phyloP scores from a whole-genome alignment of 2,888 invertebrate genomes.

The Chaitophorus viminalis region DNA sequence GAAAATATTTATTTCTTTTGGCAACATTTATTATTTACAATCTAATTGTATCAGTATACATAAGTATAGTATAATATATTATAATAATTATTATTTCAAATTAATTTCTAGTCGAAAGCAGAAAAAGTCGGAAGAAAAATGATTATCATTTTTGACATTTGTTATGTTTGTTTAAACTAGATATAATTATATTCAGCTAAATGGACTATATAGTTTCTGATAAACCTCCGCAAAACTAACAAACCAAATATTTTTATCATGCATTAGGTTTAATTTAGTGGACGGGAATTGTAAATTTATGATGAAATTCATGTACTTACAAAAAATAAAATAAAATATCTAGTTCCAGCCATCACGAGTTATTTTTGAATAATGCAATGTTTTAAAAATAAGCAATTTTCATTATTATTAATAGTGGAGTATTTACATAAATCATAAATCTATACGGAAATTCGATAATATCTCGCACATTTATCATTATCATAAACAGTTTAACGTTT shows the following conservation, averaged over 20 bases:
- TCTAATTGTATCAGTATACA: too few relatives aligned
- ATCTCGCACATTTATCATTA: conserved; percentile 1
- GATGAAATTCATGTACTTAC: neutral
- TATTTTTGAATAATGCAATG: neutral
- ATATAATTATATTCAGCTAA: conserved; percentile 2
- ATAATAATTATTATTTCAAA: too few relatives aligned
- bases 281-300: conserved; percentile 1
- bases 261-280: conserved; percentile 34
- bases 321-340: neutral
- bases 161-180: conserved; percentile 7
- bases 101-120: too few relatives aligned
- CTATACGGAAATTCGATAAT: neutral
- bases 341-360: neutral
- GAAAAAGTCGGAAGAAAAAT: neutral
- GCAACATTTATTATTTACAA: too few relatives aligned
- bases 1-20: too few relatives aligned
- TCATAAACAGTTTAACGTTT: neutral
- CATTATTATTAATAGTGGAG: neutral
- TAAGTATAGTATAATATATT: too few relatives aligned
- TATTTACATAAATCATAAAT: neutral
- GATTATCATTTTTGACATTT: neutral
- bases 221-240: conserved; percentile 24
- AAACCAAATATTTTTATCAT: neutral
- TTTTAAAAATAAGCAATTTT: conserved; percentile 1
- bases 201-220: conserved; percentile 28